These are phyloP conservation scores for Numenius arquata DNA, from an alignment of 2,113 vertebrate genomes.

Conservation along the genomic window DNA sequence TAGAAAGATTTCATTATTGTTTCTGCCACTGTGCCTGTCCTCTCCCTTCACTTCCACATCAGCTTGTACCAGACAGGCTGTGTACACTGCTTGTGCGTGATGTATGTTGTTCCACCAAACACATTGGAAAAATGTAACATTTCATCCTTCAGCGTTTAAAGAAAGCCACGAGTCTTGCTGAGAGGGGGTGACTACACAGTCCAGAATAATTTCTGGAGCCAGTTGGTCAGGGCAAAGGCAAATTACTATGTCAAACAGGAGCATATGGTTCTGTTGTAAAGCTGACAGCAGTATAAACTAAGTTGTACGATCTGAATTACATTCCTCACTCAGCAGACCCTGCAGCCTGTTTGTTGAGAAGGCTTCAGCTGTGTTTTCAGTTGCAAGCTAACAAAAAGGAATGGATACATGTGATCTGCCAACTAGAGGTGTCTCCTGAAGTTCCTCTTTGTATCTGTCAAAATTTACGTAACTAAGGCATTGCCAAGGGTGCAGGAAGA, in stretches of 20 bases:
- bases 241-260: not conserved
- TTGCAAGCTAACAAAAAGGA: not conserved
- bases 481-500: not conserved
- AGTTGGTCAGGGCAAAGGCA: not conserved
- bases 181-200: fast-evolving
- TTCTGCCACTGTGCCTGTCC: not conserved
- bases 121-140: not conserved
- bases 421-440: not conserved
- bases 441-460: not conserved
- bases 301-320: not conserved
- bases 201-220: not conserved
- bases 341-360: not conserved
- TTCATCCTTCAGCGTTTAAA: not conserved
- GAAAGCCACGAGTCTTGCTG: not conserved
- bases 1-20: not conserved
- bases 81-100: not conserved
- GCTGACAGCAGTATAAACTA: not conserved
- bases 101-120: not conserved
- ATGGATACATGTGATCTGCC: not conserved
- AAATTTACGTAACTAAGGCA: not conserved
- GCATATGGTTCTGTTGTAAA: fast-evolving
- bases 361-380: not conserved
- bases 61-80: not conserved
- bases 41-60: not conserved
- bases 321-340: not conserved